A percentile compares a stretch with the other conserved stretches of the same genome.
Evolutionary conservation across 2,797 vertebrate species (phyloP).

Genomic region (Hippoglossus hippoglossus): DNA sequence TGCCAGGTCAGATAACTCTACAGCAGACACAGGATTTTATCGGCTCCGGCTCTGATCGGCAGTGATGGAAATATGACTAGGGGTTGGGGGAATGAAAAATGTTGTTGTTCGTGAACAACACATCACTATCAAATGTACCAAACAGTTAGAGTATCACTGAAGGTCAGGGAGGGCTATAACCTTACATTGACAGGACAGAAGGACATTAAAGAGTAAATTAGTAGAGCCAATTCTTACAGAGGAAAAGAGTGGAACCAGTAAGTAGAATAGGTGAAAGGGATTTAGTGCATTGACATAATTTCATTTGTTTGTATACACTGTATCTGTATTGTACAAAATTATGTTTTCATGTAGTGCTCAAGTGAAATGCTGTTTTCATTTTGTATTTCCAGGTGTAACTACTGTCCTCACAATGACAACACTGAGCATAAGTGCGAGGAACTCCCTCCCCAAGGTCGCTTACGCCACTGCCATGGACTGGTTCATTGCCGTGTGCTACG

Average conservation of each 20-base stretch:
- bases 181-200: neutral
- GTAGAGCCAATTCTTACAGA: neutral
- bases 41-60: too few relatives aligned
- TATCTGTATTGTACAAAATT: neutral
- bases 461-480: constrained; percentile 99
- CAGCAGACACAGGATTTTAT: too few relatives aligned
- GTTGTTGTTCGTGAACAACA: too few relatives aligned
- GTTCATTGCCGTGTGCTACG: constrained; percentile 99
- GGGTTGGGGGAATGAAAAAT: too few relatives aligned
- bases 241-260: neutral
- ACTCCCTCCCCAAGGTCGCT: constrained; percentile 98
- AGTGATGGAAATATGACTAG: too few relatives aligned
- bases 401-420: constrained; percentile 99
- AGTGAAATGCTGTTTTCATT: neutral
- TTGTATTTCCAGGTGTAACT: constrained; percentile 89
- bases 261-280: neutral
- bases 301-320: neutral
- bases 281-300: neutral
- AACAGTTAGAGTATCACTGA: constrained; percentile 27
- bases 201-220: constrained; percentile 18
- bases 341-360: neutral
- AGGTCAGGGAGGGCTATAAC: constrained; percentile 39
- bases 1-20: too few relatives aligned
- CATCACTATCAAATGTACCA: too few relatives aligned
- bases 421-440: constrained; percentile 96